Base-by-base conservation (phyloP, 2,888 invertebrate species). In the Xanthorhoe spadicearia region DNA sequence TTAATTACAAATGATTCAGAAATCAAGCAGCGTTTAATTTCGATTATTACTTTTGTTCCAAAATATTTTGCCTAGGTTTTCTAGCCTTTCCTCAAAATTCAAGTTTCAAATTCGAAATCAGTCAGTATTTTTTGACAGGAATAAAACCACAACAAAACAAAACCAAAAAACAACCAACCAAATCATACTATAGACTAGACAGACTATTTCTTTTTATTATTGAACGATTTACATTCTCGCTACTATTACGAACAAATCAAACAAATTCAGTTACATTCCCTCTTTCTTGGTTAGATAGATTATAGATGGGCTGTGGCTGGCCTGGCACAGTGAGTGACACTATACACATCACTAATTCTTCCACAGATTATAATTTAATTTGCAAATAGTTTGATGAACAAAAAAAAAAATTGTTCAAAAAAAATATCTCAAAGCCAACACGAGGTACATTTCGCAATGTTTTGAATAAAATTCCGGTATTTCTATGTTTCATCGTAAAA, bases 401-500 rank as follows among this genome's bases (percentile, higher is more conserved):
- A 32, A 4, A 18, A 66, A 60, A 56, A 28, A 64, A 62, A 62
- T 60, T 59, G 60, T 67, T 69, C 63, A 19, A 52, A 64, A 38
- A 43, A 53, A 57, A 66, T 57, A 64, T 62, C 59, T 51, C 58
- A 48, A 58, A 64, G 61, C 67, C 68, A 74, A 81, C 83, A 83
- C 83, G 83, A 83, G 83, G 83, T 73, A 69, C 77, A 75, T 72
- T 76, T 51, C 77, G 66, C 74, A 78, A 76, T 83, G 82, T 83
- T 83, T 83, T 83, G 77, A 77, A 74, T 72, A 64, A 71, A 61
- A 70, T 75, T 75, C 68, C 50, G 18, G 54, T 64, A 69, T 69
- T 72, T 35, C 73, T 68, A 17, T 4, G 51, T 46, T 53, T 23
- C 28, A 64, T 65, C 28, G 23, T 43, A 23, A 32, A 52, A 63